Evolutionary conservation across 2,888 invertebrate species (phyloP).

Genomic region (Timema podura): DNA sequence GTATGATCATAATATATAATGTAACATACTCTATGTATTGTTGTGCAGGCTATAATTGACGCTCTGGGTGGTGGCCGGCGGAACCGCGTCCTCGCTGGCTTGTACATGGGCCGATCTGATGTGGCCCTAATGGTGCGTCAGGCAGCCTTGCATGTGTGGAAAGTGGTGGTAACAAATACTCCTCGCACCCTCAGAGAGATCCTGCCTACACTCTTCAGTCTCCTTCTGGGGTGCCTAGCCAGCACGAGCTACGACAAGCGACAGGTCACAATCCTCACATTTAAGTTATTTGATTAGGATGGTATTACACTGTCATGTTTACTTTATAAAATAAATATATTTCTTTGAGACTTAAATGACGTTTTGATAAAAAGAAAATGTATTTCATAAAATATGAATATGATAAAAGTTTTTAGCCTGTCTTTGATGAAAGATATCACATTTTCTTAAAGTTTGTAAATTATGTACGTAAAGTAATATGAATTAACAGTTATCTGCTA

Average conservation of each 20-base stretch:
- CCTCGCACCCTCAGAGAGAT: slow-evolving; percentile 95
- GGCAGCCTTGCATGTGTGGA: slow-evolving; percentile 98
- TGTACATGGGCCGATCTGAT: slow-evolving; percentile 97
- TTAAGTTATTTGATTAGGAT: neutral
- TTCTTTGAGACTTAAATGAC: no score
- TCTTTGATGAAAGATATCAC: no score
- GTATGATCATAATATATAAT: neutral
- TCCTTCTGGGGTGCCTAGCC: slow-evolving; percentile 90
- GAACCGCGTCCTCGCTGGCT: slow-evolving; percentile 87
- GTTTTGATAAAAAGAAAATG: no score
- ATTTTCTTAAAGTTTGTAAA: no score
- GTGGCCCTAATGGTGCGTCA: slow-evolving; percentile 96
- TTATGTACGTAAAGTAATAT: no score
- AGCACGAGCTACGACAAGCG: slow-evolving; percentile 95
- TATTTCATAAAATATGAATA: no score
- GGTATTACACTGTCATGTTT: no score
- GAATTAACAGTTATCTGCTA: no score
- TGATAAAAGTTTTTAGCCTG: no score
- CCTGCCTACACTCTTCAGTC: slow-evolving; percentile 85
- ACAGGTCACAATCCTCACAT: slow-evolving; percentile 60
- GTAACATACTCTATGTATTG: neutral
- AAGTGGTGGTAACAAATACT: slow-evolving; percentile 97
- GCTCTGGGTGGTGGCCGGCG: slow-evolving; percentile 85
- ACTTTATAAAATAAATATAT: no score
- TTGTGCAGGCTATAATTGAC: slow-evolving; percentile 71